Conservation (phyloP, 2,797 vertebrate genomes). For the Karalla daura region DNA sequence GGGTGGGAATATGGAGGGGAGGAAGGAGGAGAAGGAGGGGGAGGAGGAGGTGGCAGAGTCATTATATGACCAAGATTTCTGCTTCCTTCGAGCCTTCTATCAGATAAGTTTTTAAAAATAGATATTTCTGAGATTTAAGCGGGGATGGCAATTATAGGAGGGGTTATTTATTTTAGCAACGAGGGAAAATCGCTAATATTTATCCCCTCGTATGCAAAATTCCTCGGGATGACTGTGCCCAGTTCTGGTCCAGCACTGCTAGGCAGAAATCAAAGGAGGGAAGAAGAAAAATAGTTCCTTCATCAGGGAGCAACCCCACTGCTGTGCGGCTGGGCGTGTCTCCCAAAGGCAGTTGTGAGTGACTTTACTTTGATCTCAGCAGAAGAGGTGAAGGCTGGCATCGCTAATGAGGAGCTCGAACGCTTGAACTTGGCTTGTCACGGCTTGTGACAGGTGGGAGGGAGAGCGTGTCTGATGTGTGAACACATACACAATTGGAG, state of each 20-base stretch:
- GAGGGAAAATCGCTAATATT: conserved; percentile 26
- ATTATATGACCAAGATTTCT: conserved; percentile 50
- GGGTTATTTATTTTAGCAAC: conserved; percentile 9
- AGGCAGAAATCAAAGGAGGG: conserved; percentile 35
- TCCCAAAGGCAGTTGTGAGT: conserved; percentile 66
- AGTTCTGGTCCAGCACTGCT: conserved; percentile 20
- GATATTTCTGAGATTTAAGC: conserved; percentile 20
- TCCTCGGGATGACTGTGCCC: conserved; percentile 13
- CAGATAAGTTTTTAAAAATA: conserved; percentile 36
- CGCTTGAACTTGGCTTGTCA: conserved; percentile 68
- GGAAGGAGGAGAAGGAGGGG: too few species aligned
- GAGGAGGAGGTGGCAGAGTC: too few species aligned
- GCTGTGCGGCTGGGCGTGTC: conserved; percentile 70
- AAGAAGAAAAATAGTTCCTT: conserved; percentile 56
- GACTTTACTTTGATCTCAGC: conserved; percentile 76
- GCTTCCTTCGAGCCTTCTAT: conserved; percentile 36
- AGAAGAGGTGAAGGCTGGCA: conserved; percentile 75
- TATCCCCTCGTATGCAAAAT: conserved; percentile 23
- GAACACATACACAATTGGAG: conserved; percentile 64
- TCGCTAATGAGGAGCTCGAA: conserved; percentile 74
- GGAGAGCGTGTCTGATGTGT: conserved; percentile 60
- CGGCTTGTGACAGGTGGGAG: conserved; percentile 73
- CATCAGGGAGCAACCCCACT: conserved; percentile 49
- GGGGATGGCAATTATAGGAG: not conserved
- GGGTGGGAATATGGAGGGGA: conserved; percentile 54